phyloP scores from a whole-genome alignment of 2,888 invertebrate species.

The Sicus ferrugineus region DNA sequence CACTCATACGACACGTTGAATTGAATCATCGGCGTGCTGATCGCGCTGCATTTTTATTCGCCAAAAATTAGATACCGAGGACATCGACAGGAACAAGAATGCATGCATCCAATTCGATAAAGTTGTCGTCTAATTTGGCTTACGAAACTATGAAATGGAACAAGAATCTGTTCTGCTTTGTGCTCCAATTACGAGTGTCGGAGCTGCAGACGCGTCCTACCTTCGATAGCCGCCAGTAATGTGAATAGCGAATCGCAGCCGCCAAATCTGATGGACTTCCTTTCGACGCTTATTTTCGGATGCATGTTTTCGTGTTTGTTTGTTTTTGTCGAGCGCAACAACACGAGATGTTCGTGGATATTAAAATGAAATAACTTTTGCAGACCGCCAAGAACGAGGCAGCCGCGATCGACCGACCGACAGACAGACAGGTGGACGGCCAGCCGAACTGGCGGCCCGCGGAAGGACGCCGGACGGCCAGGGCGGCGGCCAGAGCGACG shows the following conservation, averaged over 20 bases:
- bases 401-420: neutral
- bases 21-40: neutral
- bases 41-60: neutral
- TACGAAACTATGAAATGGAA: neutral
- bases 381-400: slow-evolving; percentile 4
- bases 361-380: slow-evolving; percentile 28
- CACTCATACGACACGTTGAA: neutral
- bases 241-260: no score
- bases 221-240: no score
- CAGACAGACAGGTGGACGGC: neutral
- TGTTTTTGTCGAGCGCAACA: slow-evolving; percentile 11
- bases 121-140: neutral
- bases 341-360: slow-evolving; percentile 22
- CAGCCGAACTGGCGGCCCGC: no score
- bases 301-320: neutral
- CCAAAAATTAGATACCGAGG: no score
- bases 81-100: neutral
- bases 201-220: neutral
- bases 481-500: neutral
- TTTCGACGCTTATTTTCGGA: neutral
- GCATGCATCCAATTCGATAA: neutral
- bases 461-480: neutral
- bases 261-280: neutral
- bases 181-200: neutral
- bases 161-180: neutral